phyloP scores from a whole-genome alignment of 1,140 invertebrate species.

The Orchesella cincta region DNA sequence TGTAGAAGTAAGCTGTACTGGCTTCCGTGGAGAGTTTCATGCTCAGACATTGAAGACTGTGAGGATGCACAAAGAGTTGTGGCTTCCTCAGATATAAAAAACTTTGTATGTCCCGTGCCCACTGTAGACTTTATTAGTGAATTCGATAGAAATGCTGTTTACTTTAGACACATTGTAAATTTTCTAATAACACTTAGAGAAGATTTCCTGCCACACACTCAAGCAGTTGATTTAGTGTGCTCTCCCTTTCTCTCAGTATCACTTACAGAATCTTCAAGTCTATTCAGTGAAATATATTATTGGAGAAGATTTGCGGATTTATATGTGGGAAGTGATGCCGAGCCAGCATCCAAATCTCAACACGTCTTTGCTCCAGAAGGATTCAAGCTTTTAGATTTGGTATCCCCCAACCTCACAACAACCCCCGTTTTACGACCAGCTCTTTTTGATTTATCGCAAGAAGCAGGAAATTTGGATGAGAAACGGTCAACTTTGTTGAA shows the following conservation, averaged over 20 bases:
- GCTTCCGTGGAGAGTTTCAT: slow-evolving; percentile 39
- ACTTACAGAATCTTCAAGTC: slow-evolving; percentile 35
- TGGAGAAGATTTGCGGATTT: slow-evolving; percentile 44
- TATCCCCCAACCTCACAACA: not conserved
- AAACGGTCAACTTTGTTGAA: slow-evolving; percentile 18
- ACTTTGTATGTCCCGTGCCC: slow-evolving; percentile 36
- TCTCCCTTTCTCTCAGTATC: slow-evolving; percentile 32
- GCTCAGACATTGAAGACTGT: slow-evolving; percentile 41
- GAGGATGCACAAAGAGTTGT: slow-evolving; percentile 44
- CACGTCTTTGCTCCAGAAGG: slow-evolving; percentile 41
- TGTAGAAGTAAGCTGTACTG: slow-evolving; percentile 42
- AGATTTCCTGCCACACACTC: slow-evolving; percentile 47
- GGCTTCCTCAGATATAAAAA: slow-evolving; percentile 29
- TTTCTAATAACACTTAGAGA: slow-evolving; percentile 36
- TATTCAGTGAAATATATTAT: slow-evolving; percentile 47
- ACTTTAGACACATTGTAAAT: slow-evolving; percentile 47
- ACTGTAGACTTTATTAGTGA: not conserved
- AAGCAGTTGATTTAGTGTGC: slow-evolving; percentile 41
- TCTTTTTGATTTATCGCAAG: not conserved
- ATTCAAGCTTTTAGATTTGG: slow-evolving; percentile 37
- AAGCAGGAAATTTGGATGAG: not conserved
- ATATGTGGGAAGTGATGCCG: slow-evolving; percentile 28
- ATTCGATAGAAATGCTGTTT: slow-evolving; percentile 35
- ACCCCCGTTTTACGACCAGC: not conserved
- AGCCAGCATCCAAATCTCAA: not conserved